Conservation (phyloP, 2,797 vertebrate genomes). For the Trachurus trachurus region DNA sequence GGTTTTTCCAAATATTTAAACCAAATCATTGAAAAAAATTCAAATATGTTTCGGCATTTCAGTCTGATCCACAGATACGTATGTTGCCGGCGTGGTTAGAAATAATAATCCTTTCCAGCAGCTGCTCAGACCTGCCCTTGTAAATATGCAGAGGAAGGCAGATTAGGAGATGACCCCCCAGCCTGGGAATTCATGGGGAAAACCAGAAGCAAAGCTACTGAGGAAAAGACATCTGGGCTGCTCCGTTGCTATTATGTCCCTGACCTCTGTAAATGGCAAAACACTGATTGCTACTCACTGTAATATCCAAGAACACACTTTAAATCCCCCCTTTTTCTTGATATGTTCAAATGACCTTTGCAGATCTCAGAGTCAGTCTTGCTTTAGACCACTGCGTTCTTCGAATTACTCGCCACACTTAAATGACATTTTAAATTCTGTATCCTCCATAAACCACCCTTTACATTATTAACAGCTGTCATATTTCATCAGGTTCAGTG, state of each 20-base stretch:
- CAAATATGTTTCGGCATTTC: too few relatives aligned
- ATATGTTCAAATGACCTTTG: conserved; percentile 39
- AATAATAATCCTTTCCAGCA: conserved; percentile 9
- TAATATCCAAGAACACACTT: conserved; percentile 29
- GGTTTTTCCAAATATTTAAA: too few relatives aligned
- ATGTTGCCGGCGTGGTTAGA: not conserved
- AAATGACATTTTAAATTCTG: conserved; percentile 49
- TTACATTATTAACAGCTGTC: conserved; percentile 61
- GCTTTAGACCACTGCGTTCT: conserved; percentile 12
- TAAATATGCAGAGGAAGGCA: not conserved
- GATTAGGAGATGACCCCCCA: conserved; percentile 10
- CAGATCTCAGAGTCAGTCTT: conserved; percentile 25
- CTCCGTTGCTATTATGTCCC: conserved; percentile 1
- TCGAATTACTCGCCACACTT: conserved; percentile 35
- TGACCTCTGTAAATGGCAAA: conserved; percentile 12
- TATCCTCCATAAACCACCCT: conserved; percentile 45
- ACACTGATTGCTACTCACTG: conserved; percentile 11
- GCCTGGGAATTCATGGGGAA: conserved; percentile 14
- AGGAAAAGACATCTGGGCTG: not conserved
- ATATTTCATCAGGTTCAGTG: conserved; percentile 59
- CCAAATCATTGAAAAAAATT: too few relatives aligned
- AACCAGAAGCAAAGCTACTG: not conserved
- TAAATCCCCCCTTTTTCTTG: conserved; percentile 23
- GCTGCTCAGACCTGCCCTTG: conserved; percentile 17
- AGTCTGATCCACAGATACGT: too few relatives aligned